These are phyloP conservation scores for Smittia sp. DNA, from an alignment of 2,888 invertebrate genomes.

Conservation along the genomic window DNA sequence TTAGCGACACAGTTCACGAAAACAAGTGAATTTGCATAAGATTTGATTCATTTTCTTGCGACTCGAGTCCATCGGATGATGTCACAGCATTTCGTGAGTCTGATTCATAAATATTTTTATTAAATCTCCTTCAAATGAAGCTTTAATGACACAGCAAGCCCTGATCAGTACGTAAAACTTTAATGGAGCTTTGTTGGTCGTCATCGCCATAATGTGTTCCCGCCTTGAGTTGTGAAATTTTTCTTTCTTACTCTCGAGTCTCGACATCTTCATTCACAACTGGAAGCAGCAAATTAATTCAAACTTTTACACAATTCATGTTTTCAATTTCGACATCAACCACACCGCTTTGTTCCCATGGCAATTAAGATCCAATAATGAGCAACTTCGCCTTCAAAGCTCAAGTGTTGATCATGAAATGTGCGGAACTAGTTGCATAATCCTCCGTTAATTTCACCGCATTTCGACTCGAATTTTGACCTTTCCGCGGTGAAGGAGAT, in stretches of 20 bases:
- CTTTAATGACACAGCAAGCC: background rate
- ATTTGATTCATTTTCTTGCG: background rate
- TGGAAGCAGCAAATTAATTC: background rate
- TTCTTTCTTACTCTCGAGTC: no score
- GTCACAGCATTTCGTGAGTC: background rate
- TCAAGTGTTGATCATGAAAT: no score
- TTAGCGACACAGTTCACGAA: background rate
- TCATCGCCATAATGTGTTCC: background rate
- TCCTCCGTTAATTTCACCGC: background rate
- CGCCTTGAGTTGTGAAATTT: background rate
- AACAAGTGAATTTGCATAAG: background rate
- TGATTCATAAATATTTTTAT: background rate
- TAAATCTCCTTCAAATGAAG: background rate
- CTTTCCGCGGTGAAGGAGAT: no score
- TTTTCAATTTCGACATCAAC: background rate
- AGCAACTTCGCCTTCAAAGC: background rate
- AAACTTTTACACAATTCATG: background rate
- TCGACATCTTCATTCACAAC: no score
- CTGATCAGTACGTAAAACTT: no score
- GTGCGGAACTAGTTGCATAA: background rate
- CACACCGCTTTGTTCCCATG: background rate
- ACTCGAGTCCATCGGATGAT: background rate
- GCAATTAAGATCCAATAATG: constrained; percentile 2
- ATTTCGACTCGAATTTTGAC: background rate
- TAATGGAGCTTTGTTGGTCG: background rate